Base-by-base conservation (phyloP, 2,888 invertebrate species). In the Drosophila niveifrons region DNA sequence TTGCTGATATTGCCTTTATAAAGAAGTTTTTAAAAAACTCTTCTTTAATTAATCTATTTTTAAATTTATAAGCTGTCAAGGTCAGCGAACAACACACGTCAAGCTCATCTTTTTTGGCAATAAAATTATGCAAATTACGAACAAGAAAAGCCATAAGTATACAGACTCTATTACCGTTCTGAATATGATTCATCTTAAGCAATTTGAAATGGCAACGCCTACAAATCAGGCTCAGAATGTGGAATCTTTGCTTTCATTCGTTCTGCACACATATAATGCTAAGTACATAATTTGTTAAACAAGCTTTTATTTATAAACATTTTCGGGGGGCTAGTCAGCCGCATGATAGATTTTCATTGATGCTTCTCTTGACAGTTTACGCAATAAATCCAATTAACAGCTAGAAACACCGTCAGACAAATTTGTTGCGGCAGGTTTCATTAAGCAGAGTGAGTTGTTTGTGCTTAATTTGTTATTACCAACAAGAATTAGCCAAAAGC, bases 301-400 rank as follows among this genome's bases (percentile, higher is more conserved):
- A 61, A 50, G 57, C 41, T 57, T 67, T 75, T 75, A 62, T 65
- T 75, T 58, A 58, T 72, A 61, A 41, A 68, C 47, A 47, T 63
- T 63, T 68, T 65, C 31, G 62, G 64, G 43, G 62, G 64, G 44
- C 36, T 62, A 66, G 65, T 57, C 74, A 15, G 43, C 51, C 44
- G 48, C 55, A 80, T 88, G 84, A 83, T 86, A 72, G 75, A 86
- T 83, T 83, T 80, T 66, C 81, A 75, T 75, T 66, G 83, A 67
- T 67, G 78, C 46, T 67, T 66, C 70, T 82, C 48, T 75, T 75
- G 83, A 88, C 83, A 88, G 80, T 82, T 83, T 75, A 75, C 75
- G 83, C 78, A 86, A 86, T 85, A 85, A 80, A 88, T 80, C 70
- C 70, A 83, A 83, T 83, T 88, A 83, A 57, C 50, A 64, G 79